These are phyloP conservation scores for Rhinolophus sinicus DNA, from an alignment of 2,113 vertebrate genomes.

Conservation along the genomic window DNA sequence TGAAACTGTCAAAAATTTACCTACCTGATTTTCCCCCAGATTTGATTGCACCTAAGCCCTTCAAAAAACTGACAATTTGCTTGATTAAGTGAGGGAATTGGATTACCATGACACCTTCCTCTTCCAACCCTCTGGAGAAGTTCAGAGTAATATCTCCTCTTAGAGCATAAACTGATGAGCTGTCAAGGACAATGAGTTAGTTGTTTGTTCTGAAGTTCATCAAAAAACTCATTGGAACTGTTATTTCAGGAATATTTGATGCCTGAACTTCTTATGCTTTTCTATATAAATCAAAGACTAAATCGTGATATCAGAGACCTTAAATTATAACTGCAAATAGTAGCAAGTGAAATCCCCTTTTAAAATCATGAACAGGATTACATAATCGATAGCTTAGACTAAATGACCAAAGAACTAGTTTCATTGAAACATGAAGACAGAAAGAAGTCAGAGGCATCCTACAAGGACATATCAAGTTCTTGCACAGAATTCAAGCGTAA, in stretches of 20 bases:
- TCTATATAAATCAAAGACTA: conserved; percentile 34
- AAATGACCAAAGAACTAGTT: neutral
- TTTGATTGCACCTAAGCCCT: conserved; percentile 9
- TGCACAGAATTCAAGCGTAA: neutral
- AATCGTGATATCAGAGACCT: neutral
- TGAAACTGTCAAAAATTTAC: conserved; percentile 37
- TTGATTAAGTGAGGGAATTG: neutral
- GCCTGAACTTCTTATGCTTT: neutral
- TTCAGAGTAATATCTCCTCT: neutral
- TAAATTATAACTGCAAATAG: conserved; percentile 25
- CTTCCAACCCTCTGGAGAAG: neutral
- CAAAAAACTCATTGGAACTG: conserved; percentile 45
- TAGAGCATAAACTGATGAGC: neutral
- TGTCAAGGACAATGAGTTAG: conserved; percentile 53
- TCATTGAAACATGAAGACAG: neutral
- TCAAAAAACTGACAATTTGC: conserved; percentile 17
- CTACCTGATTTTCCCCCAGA: neutral
- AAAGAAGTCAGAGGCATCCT: neutral
- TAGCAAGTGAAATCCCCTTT: conserved; percentile 32
- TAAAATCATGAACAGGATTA: neutral
- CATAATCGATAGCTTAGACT: neutral
- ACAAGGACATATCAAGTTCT: neutral
- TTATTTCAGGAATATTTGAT: conserved; percentile 39
- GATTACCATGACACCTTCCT: neutral
- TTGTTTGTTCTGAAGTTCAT: conserved; percentile 53